Percentiles rank a stretch among this genome's conserved stretches.
phyloP scores from a whole-genome alignment of 2,113 vertebrate genomes.

The Montifringilla adamsi region DNA sequence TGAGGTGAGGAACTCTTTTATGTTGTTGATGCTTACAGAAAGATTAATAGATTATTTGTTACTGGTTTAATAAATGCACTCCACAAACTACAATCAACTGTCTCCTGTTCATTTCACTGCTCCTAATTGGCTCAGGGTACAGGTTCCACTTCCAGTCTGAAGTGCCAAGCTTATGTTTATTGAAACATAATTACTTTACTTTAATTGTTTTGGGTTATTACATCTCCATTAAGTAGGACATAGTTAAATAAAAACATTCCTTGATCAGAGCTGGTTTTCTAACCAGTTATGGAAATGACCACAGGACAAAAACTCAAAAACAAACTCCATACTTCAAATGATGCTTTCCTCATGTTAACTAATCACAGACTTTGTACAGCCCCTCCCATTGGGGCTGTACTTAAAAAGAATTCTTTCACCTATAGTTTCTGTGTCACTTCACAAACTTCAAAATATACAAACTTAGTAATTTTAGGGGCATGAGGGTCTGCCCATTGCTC shows the following conservation, averaged over 20 bases:
- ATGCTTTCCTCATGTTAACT: neutral
- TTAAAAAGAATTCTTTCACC: neutral
- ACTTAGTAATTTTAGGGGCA: neutral
- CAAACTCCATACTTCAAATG: neutral
- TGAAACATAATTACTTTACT: slow-evolving; percentile 56
- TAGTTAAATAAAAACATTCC: slow-evolving; percentile 39
- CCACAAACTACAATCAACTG: neutral
- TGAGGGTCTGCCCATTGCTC: neutral
- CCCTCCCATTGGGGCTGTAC: neutral
- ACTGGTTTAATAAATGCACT: slow-evolving; percentile 18
- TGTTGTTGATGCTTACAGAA: slow-evolving; percentile 30
- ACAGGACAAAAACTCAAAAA: neutral
- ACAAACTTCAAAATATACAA: neutral
- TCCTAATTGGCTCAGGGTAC: slow-evolving; percentile 37
- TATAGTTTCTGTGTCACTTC: neutral
- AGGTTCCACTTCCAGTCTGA: slow-evolving; percentile 12
- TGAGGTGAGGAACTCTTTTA: slow-evolving; percentile 29
- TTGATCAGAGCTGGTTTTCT: slow-evolving; percentile 28
- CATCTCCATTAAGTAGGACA: slow-evolving; percentile 26
- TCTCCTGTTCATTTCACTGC: slow-evolving; percentile 1
- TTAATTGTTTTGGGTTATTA: slow-evolving; percentile 40
- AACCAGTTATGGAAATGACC: slow-evolving; percentile 4
- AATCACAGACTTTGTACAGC: neutral
- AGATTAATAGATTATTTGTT: slow-evolving; percentile 62
- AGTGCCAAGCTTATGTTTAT: slow-evolving; percentile 31